Percentiles rank a stretch among this genome's conserved stretches.
phyloP scores from a whole-genome alignment of 2,113 vertebrate species.

The Xiphias gladius region DNA sequence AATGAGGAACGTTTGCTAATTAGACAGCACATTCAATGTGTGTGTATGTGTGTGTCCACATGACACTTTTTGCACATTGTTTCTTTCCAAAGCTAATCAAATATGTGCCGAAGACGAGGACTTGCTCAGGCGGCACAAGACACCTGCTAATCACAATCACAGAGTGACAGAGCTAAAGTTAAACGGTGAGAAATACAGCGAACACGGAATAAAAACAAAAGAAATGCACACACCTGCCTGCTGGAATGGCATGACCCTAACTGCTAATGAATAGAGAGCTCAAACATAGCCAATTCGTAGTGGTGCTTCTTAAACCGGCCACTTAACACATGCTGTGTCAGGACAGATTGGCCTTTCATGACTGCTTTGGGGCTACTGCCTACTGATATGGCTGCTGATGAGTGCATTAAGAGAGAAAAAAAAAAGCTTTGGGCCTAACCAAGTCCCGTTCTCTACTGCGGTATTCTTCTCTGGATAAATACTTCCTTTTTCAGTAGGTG shows the following conservation, averaged over 20 bases:
- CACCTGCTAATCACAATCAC: constrained; percentile 10
- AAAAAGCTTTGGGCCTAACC: constrained; percentile 18
- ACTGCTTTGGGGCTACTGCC: constrained; percentile 62
- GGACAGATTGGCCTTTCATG: constrained; percentile 67
- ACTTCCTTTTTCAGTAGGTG: constrained; percentile 7
- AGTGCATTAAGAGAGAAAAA: constrained; percentile 52
- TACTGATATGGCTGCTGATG: constrained; percentile 68
- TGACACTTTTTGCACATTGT: not conserved
- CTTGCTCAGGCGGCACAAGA: constrained; percentile 5
- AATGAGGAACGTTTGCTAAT: constrained; percentile 31
- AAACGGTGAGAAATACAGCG: not conserved
- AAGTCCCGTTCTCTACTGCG: not conserved
- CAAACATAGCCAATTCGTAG: constrained; percentile 71
- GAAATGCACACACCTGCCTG: constrained; percentile 35
- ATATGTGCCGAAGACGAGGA: constrained; percentile 35
- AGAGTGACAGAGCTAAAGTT: constrained; percentile 2
- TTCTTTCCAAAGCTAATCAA: constrained; percentile 37
- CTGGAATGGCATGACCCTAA: constrained; percentile 41
- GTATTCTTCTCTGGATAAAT: not conserved
- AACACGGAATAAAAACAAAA: constrained; percentile 21
- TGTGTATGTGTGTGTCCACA: not conserved
- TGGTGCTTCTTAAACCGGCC: constrained; percentile 64
- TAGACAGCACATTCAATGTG: not conserved
- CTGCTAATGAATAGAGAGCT: constrained; percentile 68
- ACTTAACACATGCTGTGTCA: constrained; percentile 62